phyloP scores from a whole-genome alignment of 2,797 vertebrate genomes.

The Octomys mimax region DNA sequence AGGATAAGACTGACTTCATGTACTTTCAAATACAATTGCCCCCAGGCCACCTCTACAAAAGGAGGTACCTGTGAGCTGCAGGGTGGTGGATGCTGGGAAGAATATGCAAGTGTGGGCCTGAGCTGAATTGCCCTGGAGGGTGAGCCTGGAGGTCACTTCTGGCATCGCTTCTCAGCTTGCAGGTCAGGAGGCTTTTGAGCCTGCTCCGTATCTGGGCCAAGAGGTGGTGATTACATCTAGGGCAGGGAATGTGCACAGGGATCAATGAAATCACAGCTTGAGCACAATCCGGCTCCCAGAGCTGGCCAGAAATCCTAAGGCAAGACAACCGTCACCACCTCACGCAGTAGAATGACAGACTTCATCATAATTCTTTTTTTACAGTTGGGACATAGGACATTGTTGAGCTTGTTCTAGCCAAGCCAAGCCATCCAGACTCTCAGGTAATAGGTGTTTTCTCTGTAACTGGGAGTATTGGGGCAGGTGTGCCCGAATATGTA shows the following conservation, averaged over 20 bases:
- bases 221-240: no score
- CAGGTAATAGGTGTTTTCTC: background rate
- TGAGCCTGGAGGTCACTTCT: no score
- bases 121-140: background rate
- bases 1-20: accelerated
- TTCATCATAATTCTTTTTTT: slow-evolving; percentile 13
- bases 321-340: background rate
- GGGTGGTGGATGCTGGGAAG: background rate
- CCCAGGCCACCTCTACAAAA: background rate
- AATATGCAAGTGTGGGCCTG: background rate
- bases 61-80: accelerated
- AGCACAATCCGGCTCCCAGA: background rate
- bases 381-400: background rate
- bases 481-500: background rate
- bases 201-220: background rate
- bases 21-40: background rate
- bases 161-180: background rate
- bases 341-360: background rate
- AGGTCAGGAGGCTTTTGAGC: background rate
- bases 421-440: background rate
- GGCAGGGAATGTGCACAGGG: background rate
- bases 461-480: background rate
- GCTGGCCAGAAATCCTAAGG: background rate
- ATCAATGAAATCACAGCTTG: background rate
- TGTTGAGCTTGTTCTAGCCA: background rate